phyloP scores from a whole-genome alignment of 2,888 invertebrate genomes.

The Sycophila texana region DNA sequence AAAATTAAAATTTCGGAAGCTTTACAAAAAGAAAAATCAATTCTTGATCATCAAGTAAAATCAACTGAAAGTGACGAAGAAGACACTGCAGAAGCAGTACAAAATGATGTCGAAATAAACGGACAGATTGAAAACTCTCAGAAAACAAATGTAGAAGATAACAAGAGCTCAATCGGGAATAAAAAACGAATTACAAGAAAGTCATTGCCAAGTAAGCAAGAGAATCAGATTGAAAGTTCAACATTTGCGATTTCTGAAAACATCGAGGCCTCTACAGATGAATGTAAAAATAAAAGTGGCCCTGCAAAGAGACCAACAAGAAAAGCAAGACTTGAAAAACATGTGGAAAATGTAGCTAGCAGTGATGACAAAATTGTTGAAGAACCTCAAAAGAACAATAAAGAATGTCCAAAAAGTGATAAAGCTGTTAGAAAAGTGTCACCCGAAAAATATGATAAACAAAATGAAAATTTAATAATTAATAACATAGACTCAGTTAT shows the following conservation, averaged over 20 bases:
- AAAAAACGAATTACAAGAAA: constrained; percentile 24
- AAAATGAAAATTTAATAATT: constrained; percentile 1
- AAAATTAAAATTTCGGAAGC: no score
- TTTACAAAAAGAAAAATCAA: no score
- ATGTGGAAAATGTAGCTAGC: not conserved
- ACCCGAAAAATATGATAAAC: constrained; percentile 19
- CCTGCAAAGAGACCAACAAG: not conserved
- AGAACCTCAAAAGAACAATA: constrained; percentile 32
- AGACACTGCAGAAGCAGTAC: not conserved
- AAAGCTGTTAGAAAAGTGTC: constrained; percentile 18
- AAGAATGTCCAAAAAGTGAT: constrained; percentile 9
- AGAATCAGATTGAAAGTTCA: not conserved
- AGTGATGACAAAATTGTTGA: constrained; percentile 5
- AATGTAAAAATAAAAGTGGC: not conserved
- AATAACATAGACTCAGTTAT: constrained; percentile 11
- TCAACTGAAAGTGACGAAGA: not conserved
- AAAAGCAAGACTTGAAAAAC: constrained; percentile 3
- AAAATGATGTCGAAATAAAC: not conserved
- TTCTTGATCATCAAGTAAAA: no score
- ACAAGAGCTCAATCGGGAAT: constrained; percentile 4
- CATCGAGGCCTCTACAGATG: no score
- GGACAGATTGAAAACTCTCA: not conserved
- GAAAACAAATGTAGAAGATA: not conserved
- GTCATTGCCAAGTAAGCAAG: constrained; percentile 24
- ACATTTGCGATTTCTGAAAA: not conserved